Evolutionary conservation across 2,888 invertebrate species (phyloP), one percentile per base, ranked within the genome.

Genomic region (Fragum sueziense): DNA sequence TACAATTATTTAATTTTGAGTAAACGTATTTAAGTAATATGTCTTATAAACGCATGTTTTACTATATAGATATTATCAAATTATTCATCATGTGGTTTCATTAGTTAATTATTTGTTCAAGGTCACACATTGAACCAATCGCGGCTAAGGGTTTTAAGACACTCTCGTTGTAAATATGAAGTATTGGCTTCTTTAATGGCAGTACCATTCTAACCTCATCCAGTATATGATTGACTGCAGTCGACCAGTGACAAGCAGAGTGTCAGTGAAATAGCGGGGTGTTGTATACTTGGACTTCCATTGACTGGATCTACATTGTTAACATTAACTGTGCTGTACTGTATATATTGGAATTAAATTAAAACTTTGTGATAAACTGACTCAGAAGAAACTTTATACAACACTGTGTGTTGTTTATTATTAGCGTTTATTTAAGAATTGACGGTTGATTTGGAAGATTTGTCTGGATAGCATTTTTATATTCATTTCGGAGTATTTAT

Each of bases 131-230:
- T n/a, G n/a, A n/a, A n/a, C n/a, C n/a, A n/a, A n/a, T n/a, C n/a
- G 41, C 41, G 41, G 29, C 25, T 57, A 57, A 57, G 29, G 57
- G 57, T 22, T 27, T 27, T 57, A 47, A 47, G 47, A 47, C 47
- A 61, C 33, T 37, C 65, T 22, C 25, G 27, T 27, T 27, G 25
- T 65, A 33, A 41, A 65, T 65, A 65, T 65, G 9, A n/a, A 65
- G 65, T 41, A 41, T 41, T 65, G 65, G 65, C 65, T 65, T 65
- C 65, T 41, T 41, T 65, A 41, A 57, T 41, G 65, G 9, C n/a
- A 33, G 7, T n/a, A 33, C 34, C 65, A 41, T 41, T 65, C 65
- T 7, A 41, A 41, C 41, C 22, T 65, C 41, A 65, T 37, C 41
- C 4, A 41, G 65, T 65, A 22, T 37, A 34, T 9, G 47, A 57